Base-by-base conservation (phyloP, 2,113 vertebrate species). In the Hemiprocne comata region DNA sequence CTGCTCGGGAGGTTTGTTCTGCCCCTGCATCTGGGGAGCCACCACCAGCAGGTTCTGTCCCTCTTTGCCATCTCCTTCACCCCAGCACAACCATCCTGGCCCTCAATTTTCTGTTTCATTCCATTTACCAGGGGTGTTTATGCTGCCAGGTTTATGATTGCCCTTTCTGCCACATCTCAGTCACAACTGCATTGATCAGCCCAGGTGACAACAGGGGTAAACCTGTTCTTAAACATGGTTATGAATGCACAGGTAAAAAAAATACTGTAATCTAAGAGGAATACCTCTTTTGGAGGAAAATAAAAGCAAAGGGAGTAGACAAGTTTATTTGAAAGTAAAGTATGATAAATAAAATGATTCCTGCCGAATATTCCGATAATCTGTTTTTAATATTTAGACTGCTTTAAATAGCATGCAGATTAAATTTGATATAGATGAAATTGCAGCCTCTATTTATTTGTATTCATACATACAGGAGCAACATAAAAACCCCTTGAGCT, bases 381-480 rank as follows among this genome's bases (percentile, higher is more conserved):
- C 70, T 54, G 36, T 3, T 90, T 90, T 94, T 92, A 72, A 84
- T 90, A 89, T 85, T 90, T 72, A 86, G 90, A 10, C 67, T 53
- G 48, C 57, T 64, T 81, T 67, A 69, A 92, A 91, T 54, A 89
- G 50, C 75, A 65, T 29, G 51, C 31, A 67, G 82, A 86, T 88
- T 76, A 90, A 80, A 87, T 89, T 87, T 61, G 82, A 61, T 88
- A 71, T 18, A 81, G 88, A 28, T 81, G 66, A 89, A 95, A 81
- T n/a, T 89, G 50, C 93, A 93, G 76, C 70, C 51, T 64, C 73
- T 87, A 67, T 95, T 91, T 93, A 89, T 90, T 89, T 93, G 76
- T 54, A 44, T 78, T 92, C 83, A 18, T 64, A 38, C 55, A 34
- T 81, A 53, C 57, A 65, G 66, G 85, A 81, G 57, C 71, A 88